These are phyloP conservation scores for Agonopterix subpropinquella DNA, from an alignment of 2,888 invertebrate genomes.

Conservation along the genomic window DNA sequence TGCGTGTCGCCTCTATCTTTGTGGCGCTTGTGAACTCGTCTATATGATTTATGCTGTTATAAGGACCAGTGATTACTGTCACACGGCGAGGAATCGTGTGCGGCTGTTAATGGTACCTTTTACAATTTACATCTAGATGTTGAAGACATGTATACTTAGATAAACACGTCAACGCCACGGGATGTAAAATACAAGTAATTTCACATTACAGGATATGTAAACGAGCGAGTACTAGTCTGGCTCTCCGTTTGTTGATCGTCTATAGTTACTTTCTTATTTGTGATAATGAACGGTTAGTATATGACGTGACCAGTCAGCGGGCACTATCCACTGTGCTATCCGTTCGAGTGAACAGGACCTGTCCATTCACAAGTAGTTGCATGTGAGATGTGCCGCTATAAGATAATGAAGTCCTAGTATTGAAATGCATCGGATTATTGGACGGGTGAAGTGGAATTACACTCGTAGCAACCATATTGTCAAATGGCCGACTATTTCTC, in stretches of 20 bases:
- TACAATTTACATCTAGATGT: conserved; percentile 4
- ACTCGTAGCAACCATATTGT: conserved; percentile 50
- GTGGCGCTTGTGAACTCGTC: conserved; percentile 65
- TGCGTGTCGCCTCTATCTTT: conserved; percentile 68
- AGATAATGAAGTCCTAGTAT: conserved; percentile 44
- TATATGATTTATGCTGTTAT: conserved; percentile 67
- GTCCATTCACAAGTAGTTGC: conserved; percentile 22
- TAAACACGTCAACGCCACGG: conserved; percentile 6
- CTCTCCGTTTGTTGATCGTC: conserved; percentile 4
- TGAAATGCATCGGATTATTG: conserved; percentile 38
- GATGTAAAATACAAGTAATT: conserved; percentile 3
- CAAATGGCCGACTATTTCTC: conserved; percentile 61
- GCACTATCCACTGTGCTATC: not conserved
- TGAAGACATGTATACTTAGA: conserved; percentile 4
- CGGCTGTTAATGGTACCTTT: conserved; percentile 16
- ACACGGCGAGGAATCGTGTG: conserved; percentile 34
- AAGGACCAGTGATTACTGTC: conserved; percentile 63
- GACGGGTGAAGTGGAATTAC: conserved; percentile 36
- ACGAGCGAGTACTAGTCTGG: conserved; percentile 6
- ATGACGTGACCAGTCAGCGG: conserved; percentile 5
- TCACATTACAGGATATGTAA: conserved; percentile 11
- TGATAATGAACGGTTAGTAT: conserved; percentile 7
- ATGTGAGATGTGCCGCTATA: conserved; percentile 26
- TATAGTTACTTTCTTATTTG: conserved; percentile 3
- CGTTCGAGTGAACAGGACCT: conserved; percentile 20